Conservation (phyloP, 2,797 vertebrate species). For the Melanotaenia nigrans region DNA sequence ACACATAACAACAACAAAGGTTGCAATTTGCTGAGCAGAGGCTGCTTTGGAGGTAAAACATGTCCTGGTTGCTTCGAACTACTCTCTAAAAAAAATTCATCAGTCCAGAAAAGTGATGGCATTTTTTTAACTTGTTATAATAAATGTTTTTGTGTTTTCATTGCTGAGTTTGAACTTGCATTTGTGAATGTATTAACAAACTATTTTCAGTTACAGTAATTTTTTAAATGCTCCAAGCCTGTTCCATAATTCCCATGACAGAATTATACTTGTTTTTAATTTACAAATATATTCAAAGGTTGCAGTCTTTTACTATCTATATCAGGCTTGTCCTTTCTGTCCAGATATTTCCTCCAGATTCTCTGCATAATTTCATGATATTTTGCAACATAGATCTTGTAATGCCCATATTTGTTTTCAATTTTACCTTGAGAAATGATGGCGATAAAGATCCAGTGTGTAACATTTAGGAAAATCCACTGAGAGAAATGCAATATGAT, state of each 20-base stretch:
- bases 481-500: not conserved
- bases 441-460: not conserved
- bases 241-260: not conserved
- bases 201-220: not conserved
- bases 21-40: not conserved
- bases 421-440: not conserved
- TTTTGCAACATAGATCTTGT: not conserved
- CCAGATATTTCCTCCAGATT: not conserved
- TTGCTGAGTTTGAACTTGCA: not conserved
- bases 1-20: not conserved
- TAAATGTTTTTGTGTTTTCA: not conserved
- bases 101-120: not conserved
- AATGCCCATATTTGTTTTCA: not conserved
- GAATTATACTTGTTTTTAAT: conserved; percentile 3
- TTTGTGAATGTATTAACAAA: not conserved
- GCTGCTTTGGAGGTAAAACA: not conserved
- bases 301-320: not conserved
- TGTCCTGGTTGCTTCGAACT: not conserved
- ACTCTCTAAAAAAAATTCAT: too few species aligned
- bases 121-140: too few species aligned
- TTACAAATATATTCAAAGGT: not conserved
- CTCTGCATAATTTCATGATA: not conserved
- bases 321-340: not conserved
- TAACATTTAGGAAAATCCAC: not conserved
- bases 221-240: not conserved